A percentile compares a stretch with the other conserved stretches of the same genome.
phyloP scores from a whole-genome alignment of 2,797 vertebrate species.

The Hybognathus amarus region DNA sequence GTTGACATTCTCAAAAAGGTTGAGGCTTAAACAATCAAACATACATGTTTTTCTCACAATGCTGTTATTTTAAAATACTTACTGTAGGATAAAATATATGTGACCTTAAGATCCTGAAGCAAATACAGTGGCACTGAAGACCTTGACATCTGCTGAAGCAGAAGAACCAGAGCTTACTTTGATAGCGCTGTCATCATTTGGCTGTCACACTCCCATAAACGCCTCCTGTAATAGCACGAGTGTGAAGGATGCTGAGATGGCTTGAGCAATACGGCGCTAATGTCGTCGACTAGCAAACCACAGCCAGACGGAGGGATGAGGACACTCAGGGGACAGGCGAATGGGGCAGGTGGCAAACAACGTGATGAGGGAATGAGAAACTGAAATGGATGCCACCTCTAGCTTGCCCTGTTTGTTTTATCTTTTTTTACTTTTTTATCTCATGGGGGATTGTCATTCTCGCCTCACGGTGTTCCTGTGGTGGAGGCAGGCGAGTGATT shows the following conservation, averaged over 20 bases:
- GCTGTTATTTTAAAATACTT: neutral
- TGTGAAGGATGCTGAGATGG: conserved; percentile 59
- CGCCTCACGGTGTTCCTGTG: conserved; percentile 12
- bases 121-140: conserved; percentile 7
- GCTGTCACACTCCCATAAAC: conserved; percentile 66
- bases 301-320: conserved; percentile 8
- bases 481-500: conserved; percentile 25
- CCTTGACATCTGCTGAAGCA: conserved; percentile 47
- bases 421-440: conserved; percentile 16
- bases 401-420: conserved; percentile 26
- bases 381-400: conserved; percentile 31
- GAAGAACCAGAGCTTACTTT: conserved; percentile 45
- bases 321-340: conserved; percentile 4
- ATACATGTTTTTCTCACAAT: neutral
- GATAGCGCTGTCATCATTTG: conserved; percentile 45
- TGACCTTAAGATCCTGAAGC: conserved; percentile 14
- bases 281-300: conserved; percentile 46
- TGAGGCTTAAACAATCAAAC: neutral
- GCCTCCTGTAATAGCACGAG: conserved; percentile 67
- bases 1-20: neutral
- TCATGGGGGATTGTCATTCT: conserved; percentile 4
- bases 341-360: conserved; percentile 59
- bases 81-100: neutral
- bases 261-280: conserved; percentile 65
- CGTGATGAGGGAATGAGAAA: conserved; percentile 52